Base-by-base conservation (phyloP, 2,888 invertebrate genomes). In the Synanthedon tipuliformis region DNA sequence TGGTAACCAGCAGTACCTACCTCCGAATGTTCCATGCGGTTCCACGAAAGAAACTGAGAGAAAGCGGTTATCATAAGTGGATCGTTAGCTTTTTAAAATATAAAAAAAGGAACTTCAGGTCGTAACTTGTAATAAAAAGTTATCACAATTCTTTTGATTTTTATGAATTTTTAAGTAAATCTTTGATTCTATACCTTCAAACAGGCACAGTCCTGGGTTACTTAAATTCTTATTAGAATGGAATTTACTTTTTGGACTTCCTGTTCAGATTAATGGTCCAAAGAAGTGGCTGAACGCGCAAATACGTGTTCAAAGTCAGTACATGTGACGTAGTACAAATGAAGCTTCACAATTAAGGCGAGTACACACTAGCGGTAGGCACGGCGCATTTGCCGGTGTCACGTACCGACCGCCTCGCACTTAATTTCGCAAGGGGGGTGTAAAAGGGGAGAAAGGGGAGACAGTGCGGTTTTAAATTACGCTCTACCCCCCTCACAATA, bases 301-400 rank as follows among this genome's bases (percentile, higher is more conserved):
- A 15, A 45, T 45, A 45, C 45, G 15, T 45, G 45, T 15, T 49
- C 16, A 15, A 49, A 23, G 49, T 15, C 15, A n/a, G 49, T 49
- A 49, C 49, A 13, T 23, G 18, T 49, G 49, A 49, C 45, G 15
- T n/a, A 66, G 63, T 69, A 79, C 77, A 81, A 81, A 84, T 81
- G 81, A 75, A 78, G 77, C 75, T 71, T 73, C 69, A 78, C 78
- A 81, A 84, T 83, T 79, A 83, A 81, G 81, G 78, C 73, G 72
- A 68, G 75, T 71, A 77, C 74, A 80, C 77, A 78, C 73, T 67
- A 49, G 54, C 51, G 67, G 65, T 75, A 81, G 77, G 78, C 74
- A 73, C 72, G 67, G 70, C 73, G 75, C 83, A 84, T 85, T 85
- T 83, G 82, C 83, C 73, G 80, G 75, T 81, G 86, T 86, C 86